Conservation (phyloP, 2,888 invertebrate species). For the Nomada ruficornis region DNA sequence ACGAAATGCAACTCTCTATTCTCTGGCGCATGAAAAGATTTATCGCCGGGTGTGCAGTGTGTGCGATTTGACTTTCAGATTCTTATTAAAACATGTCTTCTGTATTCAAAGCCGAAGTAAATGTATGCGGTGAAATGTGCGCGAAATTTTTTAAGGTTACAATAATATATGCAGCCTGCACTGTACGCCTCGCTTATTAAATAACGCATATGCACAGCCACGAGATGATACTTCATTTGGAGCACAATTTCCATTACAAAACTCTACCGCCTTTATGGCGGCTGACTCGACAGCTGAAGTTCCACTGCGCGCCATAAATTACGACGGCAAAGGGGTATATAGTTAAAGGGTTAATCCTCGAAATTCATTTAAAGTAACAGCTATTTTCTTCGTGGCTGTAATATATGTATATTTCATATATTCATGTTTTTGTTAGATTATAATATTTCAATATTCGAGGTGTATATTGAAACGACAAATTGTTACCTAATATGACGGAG, state of each 20-base stretch:
- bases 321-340: no score
- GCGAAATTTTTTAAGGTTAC: constrained; percentile 30
- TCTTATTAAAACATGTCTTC: constrained; percentile 27
- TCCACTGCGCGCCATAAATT: no score
- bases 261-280: not conserved
- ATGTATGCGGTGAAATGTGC: constrained; percentile 29
- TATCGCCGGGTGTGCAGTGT: not conserved
- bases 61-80: constrained; percentile 58
- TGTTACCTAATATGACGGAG: no score
- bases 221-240: not conserved
- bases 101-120: constrained; percentile 39
- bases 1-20: constrained; percentile 31
- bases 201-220: not conserved
- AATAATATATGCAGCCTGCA: not conserved
- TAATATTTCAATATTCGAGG: no score
- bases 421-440: no score
- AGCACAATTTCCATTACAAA: not conserved
- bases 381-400: no score
- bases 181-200: not conserved
- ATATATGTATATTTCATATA: no score
- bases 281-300: no score
- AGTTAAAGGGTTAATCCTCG: no score
- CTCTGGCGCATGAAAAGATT: constrained; percentile 41
- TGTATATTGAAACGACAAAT: no score
- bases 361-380: no score